Percentiles rank a stretch among this genome's conserved stretches.
phyloP scores from a whole-genome alignment of 2,113 vertebrate genomes.

The Glareola pratincola region DNA sequence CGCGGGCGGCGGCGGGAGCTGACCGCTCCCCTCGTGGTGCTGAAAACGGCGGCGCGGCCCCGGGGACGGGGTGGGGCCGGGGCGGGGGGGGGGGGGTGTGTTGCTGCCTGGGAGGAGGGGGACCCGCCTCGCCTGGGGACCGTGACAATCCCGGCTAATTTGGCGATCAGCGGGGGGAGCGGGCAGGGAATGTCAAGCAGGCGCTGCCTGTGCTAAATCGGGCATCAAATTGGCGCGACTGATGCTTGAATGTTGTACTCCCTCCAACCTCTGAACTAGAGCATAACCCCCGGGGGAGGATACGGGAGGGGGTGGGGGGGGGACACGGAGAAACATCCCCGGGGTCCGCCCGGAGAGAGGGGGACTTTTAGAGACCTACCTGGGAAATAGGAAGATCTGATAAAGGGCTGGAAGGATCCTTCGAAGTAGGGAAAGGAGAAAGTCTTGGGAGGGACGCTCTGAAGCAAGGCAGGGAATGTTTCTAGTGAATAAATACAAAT shows the following conservation, averaged over 20 bases:
- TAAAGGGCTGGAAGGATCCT: constrained; percentile 88
- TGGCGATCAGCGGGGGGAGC: constrained; percentile 83
- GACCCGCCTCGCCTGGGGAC: constrained; percentile 83
- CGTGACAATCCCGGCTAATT: constrained; percentile 92
- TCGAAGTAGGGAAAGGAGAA: constrained; percentile 92
- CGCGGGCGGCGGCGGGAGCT: constrained; percentile 85
- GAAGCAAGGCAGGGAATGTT: constrained; percentile 75
- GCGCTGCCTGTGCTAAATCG: constrained; percentile 86
- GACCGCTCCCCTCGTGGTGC: constrained; percentile 87
- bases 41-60: constrained; percentile 79
- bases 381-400: constrained; percentile 92
- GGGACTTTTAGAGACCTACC: constrained; percentile 70
- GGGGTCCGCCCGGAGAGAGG: not conserved
- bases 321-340: not conserved
- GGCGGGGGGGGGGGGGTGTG: not conserved
- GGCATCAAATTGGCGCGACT: constrained; percentile 89
- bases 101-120: constrained; percentile 84
- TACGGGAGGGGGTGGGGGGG: not conserved
- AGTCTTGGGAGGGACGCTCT: constrained; percentile 82
- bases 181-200: constrained; percentile 87
- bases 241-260: constrained; percentile 80
- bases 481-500: constrained; percentile 52
- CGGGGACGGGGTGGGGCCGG: fast-evolving
- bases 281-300: constrained; percentile 43
- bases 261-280: constrained; percentile 79